Percentiles rank a stretch among this genome's conserved stretches.
Evolutionary conservation across 2,113 vertebrate genomes (phyloP).

Genomic region (Myrmecophaga tridactyla): DNA sequence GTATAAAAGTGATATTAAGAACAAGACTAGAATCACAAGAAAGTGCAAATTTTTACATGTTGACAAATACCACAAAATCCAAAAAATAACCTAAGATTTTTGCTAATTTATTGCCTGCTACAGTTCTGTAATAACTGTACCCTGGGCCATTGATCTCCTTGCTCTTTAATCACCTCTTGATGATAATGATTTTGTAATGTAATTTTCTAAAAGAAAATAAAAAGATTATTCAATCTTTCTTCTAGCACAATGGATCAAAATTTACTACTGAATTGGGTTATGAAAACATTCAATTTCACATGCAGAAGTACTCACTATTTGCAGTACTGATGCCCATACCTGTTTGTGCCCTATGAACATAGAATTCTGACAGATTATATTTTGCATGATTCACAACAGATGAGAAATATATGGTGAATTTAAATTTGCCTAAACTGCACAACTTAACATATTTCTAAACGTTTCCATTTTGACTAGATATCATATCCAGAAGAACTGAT

Average conservation of each 20-base stretch:
- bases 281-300: not conserved
- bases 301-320: not conserved
- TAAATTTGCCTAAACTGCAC: not conserved
- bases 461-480: not conserved
- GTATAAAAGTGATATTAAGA: not conserved
- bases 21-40: not conserved
- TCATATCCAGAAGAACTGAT: too few species aligned
- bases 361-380: not conserved
- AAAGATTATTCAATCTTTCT: not conserved
- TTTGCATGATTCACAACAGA: not conserved
- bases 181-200: not conserved
- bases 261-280: not conserved
- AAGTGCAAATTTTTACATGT: not conserved
- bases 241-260: not conserved
- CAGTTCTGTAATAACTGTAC: not conserved
- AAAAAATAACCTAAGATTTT: not conserved
- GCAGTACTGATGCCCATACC: not conserved
- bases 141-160: not conserved
- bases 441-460: not conserved
- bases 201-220: not conserved
- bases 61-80: conserved; percentile 7
- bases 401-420: not conserved
- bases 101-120: not conserved
- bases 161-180: not conserved
- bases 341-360: not conserved